Evolutionary conservation across 2,888 invertebrate species (phyloP).

Genomic region (Metacarcinus magister): DNA sequence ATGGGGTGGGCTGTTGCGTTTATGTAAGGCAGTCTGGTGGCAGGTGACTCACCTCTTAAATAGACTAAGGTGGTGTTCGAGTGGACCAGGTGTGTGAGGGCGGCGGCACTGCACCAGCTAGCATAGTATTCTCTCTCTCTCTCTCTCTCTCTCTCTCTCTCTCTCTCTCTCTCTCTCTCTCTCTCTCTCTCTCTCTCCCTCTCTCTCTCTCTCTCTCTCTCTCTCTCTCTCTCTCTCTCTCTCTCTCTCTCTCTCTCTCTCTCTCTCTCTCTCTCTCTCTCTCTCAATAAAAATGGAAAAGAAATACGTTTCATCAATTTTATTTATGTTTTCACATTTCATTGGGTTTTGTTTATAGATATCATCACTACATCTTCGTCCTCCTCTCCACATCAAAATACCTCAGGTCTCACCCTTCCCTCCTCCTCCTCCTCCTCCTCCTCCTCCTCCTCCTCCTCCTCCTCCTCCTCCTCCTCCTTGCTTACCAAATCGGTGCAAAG

Average conservation of each 20-base stretch:
- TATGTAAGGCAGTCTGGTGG: not conserved
- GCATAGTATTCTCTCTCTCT: not conserved
- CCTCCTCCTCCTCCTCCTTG: not conserved
- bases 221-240: not conserved
- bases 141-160: conserved; percentile 3
- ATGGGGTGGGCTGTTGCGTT: not conserved
- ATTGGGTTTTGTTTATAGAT: not conserved
- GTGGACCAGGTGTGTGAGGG: not conserved
- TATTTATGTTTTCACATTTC: not conserved
- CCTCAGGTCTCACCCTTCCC: not conserved
- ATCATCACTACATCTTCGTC: not conserved
- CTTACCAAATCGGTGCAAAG: not conserved
- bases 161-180: not conserved
- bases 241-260: not conserved
- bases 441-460: not conserved
- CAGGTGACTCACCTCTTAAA: not conserved
- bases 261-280: too few relatives aligned
- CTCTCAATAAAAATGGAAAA: too few relatives aligned
- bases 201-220: not conserved
- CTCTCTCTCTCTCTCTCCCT: not conserved
- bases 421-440: not conserved
- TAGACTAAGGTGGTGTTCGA: not conserved
- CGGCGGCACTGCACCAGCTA: not conserved
- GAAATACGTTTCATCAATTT: not conserved
- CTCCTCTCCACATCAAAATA: not conserved